These are phyloP conservation scores for Meteorus colon DNA, from an alignment of 2,888 invertebrate genomes.

Conservation along the genomic window DNA sequence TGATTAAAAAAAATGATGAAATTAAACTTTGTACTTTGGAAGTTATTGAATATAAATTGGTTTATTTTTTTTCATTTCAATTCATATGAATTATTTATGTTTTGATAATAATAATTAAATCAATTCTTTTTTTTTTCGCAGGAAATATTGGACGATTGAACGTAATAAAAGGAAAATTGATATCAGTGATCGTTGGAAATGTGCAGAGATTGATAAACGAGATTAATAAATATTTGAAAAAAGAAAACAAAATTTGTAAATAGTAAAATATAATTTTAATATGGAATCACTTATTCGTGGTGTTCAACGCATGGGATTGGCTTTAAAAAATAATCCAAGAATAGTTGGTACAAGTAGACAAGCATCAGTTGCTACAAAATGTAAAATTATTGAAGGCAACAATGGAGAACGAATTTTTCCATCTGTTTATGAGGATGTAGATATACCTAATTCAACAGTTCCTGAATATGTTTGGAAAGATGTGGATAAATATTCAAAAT, in stretches of 20 bases:
- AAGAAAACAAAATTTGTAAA: not conserved
- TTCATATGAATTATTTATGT: no score
- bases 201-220: no score
- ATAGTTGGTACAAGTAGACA: slow-evolving; percentile 45
- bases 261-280: slow-evolving; percentile 5
- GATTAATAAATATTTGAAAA: not conserved
- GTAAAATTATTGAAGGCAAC: slow-evolving; percentile 54
- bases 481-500: slow-evolving; percentile 52
- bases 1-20: not conserved
- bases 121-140: not conserved
- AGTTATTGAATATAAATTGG: no score
- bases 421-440: slow-evolving; percentile 54
- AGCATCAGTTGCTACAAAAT: slow-evolving; percentile 51
- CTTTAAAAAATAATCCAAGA: slow-evolving; percentile 43
- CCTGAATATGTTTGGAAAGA: slow-evolving; percentile 64
- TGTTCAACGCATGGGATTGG: slow-evolving; percentile 40
- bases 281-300: slow-evolving; percentile 50
- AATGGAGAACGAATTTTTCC: slow-evolving; percentile 64
- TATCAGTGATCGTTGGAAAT: no score
- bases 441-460: slow-evolving; percentile 53
- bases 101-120: no score
- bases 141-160: not conserved
- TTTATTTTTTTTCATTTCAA: no score
- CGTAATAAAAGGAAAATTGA: not conserved
- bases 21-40: slow-evolving; percentile 2